Evolutionary conservation across 2,797 vertebrate genomes (phyloP).

Genomic region (Acanthurus leucopareius): DNA sequence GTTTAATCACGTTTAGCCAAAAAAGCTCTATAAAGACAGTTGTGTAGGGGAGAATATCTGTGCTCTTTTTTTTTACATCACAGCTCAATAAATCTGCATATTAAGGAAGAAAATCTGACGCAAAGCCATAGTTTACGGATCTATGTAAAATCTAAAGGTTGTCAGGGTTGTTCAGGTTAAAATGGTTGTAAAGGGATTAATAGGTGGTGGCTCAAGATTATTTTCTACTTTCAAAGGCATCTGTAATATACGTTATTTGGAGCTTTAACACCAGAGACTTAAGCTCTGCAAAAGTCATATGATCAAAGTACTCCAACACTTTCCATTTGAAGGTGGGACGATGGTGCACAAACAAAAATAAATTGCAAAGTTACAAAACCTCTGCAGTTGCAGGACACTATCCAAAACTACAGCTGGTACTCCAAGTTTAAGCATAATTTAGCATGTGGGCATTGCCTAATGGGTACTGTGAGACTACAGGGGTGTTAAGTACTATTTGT

Average conservation of each 20-base stretch:
- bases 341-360: too few relatives aligned
- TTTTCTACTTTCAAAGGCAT: neutral
- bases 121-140: neutral
- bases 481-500: neutral
- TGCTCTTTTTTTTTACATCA: conserved; percentile 1
- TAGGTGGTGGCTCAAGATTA: neutral
- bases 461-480: neutral
- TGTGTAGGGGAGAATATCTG: conserved; percentile 5
- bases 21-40: conserved; percentile 27
- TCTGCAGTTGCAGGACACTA: neutral
- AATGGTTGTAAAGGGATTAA: neutral
- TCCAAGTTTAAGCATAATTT: too few relatives aligned
- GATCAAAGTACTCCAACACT: neutral
- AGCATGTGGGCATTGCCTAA: too few relatives aligned
- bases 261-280: neutral
- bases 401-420: neutral
- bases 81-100: neutral
- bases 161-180: neutral
- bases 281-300: neutral
- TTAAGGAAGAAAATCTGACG: neutral
- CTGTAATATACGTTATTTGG: too few relatives aligned
- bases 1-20: conserved; percentile 42
- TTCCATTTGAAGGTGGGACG: too few relatives aligned
- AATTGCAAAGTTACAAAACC: neutral
- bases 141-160: neutral